Conservation (phyloP, 2,888 invertebrate genomes). For the Sminthurides aquaticus region DNA sequence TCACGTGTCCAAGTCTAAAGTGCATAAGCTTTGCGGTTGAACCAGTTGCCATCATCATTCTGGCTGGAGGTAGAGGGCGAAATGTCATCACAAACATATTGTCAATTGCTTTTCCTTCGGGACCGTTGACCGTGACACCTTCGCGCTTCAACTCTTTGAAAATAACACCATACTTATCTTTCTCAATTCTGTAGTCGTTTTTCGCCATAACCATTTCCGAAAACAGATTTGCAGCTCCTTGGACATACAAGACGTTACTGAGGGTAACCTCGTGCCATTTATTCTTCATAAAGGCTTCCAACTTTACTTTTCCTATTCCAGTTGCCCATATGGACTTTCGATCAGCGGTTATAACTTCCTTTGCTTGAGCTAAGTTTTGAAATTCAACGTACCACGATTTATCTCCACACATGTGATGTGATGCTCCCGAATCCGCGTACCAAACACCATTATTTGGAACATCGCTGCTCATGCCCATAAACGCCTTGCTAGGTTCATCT, state of each 20-base stretch:
- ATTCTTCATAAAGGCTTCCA: not conserved
- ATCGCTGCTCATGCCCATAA: not conserved
- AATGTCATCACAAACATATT: constrained; percentile 20
- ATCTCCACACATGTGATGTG: not conserved
- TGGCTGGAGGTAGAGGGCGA: not conserved
- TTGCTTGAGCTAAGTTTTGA: not conserved
- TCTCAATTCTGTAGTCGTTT: constrained; percentile 1
- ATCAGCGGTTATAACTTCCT: not conserved
- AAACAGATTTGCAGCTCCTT: constrained; percentile 18
- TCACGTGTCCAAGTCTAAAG: constrained; percentile 21
- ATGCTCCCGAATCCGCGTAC: not conserved
- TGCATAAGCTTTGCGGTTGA: not conserved
- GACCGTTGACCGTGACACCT: constrained; percentile 4
- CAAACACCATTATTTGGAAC: not conserved
- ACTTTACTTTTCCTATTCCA: not conserved
- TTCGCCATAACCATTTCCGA: constrained; percentile 14
- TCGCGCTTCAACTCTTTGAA: not conserved
- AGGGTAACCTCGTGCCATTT: constrained; percentile 9
- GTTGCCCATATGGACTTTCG: not conserved
- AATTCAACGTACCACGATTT: not conserved
- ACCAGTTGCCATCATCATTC: not conserved
- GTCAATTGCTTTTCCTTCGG: not conserved
- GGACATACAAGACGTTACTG: constrained; percentile 14
- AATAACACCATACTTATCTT: not conserved
- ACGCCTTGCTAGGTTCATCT: not conserved